Evolutionary conservation across 2,888 invertebrate genomes (phyloP).

Genomic region (Leucophenga maculata): DNA sequence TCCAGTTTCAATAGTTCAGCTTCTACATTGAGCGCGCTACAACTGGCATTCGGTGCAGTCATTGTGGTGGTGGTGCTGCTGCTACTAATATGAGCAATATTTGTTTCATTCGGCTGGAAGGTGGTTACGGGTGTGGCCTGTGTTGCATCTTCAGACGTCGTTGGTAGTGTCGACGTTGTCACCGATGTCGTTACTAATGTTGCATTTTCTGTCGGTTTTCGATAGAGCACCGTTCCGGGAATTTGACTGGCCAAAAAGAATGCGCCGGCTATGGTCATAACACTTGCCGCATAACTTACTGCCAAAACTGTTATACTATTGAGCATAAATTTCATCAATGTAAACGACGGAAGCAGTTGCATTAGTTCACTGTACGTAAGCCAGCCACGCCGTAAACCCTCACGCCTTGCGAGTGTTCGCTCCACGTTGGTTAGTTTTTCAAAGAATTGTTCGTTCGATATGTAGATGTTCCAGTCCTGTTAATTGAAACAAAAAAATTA

Average conservation of each 20-base stretch:
- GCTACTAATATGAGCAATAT: not conserved
- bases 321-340: slow-evolving; percentile 66
- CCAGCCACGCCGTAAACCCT: slow-evolving; percentile 83
- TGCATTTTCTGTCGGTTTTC: slow-evolving; percentile 33
- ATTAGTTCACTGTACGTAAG: slow-evolving; percentile 86
- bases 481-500: slow-evolving; percentile 31
- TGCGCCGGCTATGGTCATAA: slow-evolving; percentile 71
- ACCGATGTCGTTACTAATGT: slow-evolving; percentile 27
- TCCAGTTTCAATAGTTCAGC: slow-evolving; percentile 65
- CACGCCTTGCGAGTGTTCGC: slow-evolving; percentile 80
- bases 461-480: slow-evolving; percentile 89
- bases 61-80: too few species aligned
- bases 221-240: slow-evolving; percentile 73
- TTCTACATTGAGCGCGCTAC: slow-evolving; percentile 61
- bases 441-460: slow-evolving; percentile 84
- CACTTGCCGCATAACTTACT: slow-evolving; percentile 71
- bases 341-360: slow-evolving; percentile 71
- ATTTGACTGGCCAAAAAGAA: slow-evolving; percentile 74
- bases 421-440: slow-evolving; percentile 81
- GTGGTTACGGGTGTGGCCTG: slow-evolving; percentile 33
- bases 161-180: slow-evolving; percentile 7
- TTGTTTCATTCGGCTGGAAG: not conserved
- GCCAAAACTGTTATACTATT: slow-evolving; percentile 68
- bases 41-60: slow-evolving; percentile 42
- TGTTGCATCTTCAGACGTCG: slow-evolving; percentile 33